These are phyloP conservation scores for Tympanoctomys barrerae DNA, from an alignment of 2,797 vertebrate genomes.

Conservation along the genomic window DNA sequence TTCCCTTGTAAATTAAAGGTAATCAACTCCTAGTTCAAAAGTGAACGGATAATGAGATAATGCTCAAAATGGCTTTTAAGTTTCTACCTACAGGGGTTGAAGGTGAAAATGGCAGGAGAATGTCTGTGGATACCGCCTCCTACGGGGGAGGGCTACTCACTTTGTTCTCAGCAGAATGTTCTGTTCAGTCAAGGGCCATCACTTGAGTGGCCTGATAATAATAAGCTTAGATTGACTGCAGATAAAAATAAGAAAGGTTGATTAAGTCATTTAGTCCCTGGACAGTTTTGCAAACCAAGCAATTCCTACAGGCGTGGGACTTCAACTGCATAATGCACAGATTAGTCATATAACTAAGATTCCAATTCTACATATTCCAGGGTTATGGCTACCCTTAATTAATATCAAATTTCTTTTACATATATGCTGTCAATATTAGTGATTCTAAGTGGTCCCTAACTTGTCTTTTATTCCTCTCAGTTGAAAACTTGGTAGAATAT, in stretches of 20 bases:
- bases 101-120: conserved; percentile 6
- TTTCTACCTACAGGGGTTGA: conserved; percentile 63
- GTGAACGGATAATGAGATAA: conserved; percentile 72
- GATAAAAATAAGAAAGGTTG: conserved; percentile 75
- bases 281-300: conserved; percentile 75
- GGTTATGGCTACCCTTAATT: not conserved
- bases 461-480: not conserved
- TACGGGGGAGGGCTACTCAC: not conserved
- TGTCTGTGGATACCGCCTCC: not conserved
- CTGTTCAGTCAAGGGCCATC: conserved; percentile 64
- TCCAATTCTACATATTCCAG: not conserved
- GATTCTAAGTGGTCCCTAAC: not conserved
- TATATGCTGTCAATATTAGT: not conserved
- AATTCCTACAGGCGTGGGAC: conserved; percentile 13
- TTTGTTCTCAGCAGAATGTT: conserved; percentile 38
- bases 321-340: not conserved
- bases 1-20: conserved; percentile 71
- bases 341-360: not conserved
- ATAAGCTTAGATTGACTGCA: conserved; percentile 74
- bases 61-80: conserved; percentile 70
- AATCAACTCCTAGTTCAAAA: conserved; percentile 75
- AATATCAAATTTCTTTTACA: conserved; percentile 7
- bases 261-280: conserved; percentile 77
- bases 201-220: conserved; percentile 72
- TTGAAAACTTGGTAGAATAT: conserved; percentile 54